A percentile compares a stretch with the other conserved stretches of the same genome.
Conservation (phyloP, 2,888 invertebrate genomes). For the Falcaria lacertinaria region DNA sequence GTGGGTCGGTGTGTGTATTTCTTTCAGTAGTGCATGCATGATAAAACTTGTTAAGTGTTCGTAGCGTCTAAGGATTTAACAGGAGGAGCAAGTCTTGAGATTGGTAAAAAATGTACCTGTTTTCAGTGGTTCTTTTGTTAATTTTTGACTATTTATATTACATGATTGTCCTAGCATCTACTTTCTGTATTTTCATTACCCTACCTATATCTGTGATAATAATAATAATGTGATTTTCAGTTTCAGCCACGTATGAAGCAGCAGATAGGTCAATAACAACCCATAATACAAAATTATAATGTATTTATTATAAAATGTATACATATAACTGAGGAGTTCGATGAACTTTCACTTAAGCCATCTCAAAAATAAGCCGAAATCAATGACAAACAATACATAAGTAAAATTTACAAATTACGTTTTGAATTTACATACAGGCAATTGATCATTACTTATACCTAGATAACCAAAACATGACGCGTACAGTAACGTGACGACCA, state of each 20-base stretch:
- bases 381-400: slow-evolving; percentile 27
- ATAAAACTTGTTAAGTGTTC: slow-evolving; percentile 75
- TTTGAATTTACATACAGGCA: slow-evolving; percentile 37
- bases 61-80: slow-evolving; percentile 76
- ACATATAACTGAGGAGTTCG: slow-evolving; percentile 63
- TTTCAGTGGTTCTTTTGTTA: slow-evolving; percentile 78
- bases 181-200: slow-evolving; percentile 41
- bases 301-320: slow-evolving; percentile 76
- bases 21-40: slow-evolving; percentile 71
- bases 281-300: slow-evolving; percentile 63
- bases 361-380: slow-evolving; percentile 51
- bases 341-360: slow-evolving; percentile 48
- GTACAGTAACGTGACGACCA: slow-evolving; percentile 45
- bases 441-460: slow-evolving; percentile 65
- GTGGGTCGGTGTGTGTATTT: slow-evolving; percentile 55
- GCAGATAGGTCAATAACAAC: background rate
- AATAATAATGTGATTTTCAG: background rate
- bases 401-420: slow-evolving; percentile 16
- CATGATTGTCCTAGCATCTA: slow-evolving; percentile 78
- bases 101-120: slow-evolving; percentile 77
- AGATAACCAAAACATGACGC: slow-evolving; percentile 69
- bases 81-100: slow-evolving; percentile 67
- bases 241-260: background rate
- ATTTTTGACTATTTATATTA: slow-evolving; percentile 80
- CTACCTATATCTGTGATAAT: background rate